Percentiles rank a stretch among this genome's conserved stretches.
phyloP scores from a whole-genome alignment of 2,797 vertebrate species.

The Cheirogaleus major region DNA sequence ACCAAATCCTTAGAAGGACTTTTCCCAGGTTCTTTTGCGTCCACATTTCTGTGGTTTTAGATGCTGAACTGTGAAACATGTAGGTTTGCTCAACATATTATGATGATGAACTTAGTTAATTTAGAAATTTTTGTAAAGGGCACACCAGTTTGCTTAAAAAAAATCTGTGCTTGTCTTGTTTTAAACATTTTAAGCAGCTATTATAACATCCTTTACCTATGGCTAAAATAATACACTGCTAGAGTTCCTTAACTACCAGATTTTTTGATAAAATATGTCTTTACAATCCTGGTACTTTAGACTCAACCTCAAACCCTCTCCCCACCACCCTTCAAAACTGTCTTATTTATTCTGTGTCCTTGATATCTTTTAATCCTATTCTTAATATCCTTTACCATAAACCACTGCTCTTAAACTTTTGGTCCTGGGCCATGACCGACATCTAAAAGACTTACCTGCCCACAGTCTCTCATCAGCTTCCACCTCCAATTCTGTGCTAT shows the following conservation, averaged over 20 bases:
- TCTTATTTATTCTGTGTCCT: background rate
- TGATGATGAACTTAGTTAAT: background rate
- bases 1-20: constrained; percentile 36
- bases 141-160: background rate
- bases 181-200: background rate
- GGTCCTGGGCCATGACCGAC: background rate
- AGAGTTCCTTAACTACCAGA: background rate
- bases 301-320: background rate
- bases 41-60: constrained; percentile 6
- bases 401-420: background rate
- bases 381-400: background rate
- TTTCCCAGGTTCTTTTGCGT: constrained; percentile 17
- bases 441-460: background rate
- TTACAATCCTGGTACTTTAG: background rate
- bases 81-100: background rate
- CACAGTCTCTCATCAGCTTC: background rate
- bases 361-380: background rate
- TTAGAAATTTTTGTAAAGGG: background rate
- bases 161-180: background rate
- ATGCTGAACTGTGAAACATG: background rate
- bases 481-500: background rate
- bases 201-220: background rate
- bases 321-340: background rate
- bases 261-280: background rate
- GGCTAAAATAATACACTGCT: background rate